Evolutionary conservation across 2,797 vertebrate species (phyloP).

Genomic region (Hoplostethus atlanticus): DNA sequence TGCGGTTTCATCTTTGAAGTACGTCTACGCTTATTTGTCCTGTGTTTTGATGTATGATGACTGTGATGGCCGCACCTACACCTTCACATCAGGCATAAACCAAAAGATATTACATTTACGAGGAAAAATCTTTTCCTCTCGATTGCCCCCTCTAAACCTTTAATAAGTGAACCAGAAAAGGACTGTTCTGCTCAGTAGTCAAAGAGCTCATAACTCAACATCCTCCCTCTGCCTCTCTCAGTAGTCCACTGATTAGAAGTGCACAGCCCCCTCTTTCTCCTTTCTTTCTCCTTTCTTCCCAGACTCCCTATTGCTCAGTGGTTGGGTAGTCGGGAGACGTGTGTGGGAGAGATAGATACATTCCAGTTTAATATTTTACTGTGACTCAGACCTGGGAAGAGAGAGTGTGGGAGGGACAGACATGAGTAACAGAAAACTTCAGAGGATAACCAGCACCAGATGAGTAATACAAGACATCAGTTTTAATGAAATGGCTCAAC

Average conservation of each 20-base stretch:
- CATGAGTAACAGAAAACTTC: constrained; percentile 45
- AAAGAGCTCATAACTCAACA: constrained; percentile 81
- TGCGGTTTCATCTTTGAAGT: constrained; percentile 75
- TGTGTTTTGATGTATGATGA: constrained; percentile 47
- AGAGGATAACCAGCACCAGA: constrained; percentile 39
- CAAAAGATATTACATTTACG: constrained; percentile 38
- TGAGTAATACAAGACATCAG: constrained; percentile 44
- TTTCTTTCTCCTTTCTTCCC: constrained; percentile 66
- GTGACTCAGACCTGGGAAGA: constrained; percentile 63
- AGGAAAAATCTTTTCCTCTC: constrained; percentile 44
- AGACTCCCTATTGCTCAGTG: constrained; percentile 77
- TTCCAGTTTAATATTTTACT: constrained; percentile 86
- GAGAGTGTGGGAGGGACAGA: constrained; percentile 36
- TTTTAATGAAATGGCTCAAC: constrained; percentile 50
- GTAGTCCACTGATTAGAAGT: constrained; percentile 78
- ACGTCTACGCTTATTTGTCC: constrained; percentile 64
- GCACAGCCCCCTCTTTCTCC: constrained; percentile 54
- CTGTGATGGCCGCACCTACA: neutral
- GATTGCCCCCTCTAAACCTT: constrained; percentile 57
- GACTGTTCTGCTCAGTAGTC: constrained; percentile 79
- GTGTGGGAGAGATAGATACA: constrained; percentile 77
- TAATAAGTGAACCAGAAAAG: constrained; percentile 81
- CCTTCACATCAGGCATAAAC: constrained; percentile 39
- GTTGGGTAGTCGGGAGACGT: constrained; percentile 66
- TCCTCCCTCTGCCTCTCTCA: constrained; percentile 79